Evolutionary conservation across 2,113 vertebrate genomes (phyloP).

Genomic region (Oreochromis tanganicae): DNA sequence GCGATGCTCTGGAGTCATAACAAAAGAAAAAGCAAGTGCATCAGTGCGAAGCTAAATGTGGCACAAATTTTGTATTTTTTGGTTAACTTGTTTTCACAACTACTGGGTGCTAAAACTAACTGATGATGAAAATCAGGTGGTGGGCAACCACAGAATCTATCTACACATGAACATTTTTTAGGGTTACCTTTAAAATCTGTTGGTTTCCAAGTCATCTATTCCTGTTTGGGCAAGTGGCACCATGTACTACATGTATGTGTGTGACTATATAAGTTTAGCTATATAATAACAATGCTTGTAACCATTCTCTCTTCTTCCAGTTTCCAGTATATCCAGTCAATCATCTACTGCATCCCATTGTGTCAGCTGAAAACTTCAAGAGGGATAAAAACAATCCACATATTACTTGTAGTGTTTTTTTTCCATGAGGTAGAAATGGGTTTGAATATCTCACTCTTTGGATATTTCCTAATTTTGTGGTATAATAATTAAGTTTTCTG

Average conservation of each 20-base stretch:
- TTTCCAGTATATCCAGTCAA: neutral
- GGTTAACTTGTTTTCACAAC: neutral
- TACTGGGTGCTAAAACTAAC: neutral
- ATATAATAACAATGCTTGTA: neutral
- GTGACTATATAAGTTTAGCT: neutral
- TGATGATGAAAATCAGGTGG: neutral
- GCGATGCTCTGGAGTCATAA: neutral
- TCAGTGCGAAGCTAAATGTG: neutral
- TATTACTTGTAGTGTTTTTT: neutral
- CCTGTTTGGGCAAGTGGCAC: neutral
- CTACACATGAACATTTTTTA: neutral
- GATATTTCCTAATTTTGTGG: neutral
- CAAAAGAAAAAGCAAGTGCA: neutral
- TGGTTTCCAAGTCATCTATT: neutral
- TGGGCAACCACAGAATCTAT: neutral
- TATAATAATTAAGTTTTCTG: neutral
- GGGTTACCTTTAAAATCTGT: neutral
- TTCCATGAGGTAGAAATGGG: neutral
- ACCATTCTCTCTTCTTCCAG: neutral
- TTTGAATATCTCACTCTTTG: neutral
- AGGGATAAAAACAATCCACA: neutral
- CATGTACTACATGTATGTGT: neutral
- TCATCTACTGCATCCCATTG: neutral
- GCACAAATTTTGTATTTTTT: neutral
- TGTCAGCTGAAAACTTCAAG: neutral